Evolutionary conservation across 2,888 invertebrate species (phyloP).

Genomic region (Cephonodes hylas): DNA sequence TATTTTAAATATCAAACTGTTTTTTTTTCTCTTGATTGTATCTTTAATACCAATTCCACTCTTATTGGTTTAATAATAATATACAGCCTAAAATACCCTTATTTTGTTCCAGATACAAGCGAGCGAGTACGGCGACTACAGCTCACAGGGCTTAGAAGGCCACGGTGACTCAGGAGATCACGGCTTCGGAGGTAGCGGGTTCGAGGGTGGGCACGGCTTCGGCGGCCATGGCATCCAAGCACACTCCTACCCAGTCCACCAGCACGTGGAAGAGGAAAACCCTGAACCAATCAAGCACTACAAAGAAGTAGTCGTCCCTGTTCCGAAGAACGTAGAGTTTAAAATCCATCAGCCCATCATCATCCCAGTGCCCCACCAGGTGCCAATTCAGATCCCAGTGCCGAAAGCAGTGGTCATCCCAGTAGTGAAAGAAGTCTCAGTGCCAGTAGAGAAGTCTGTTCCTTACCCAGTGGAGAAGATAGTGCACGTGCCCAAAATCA

Average conservation of each 20-base stretch:
- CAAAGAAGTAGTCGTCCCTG: conserved; percentile 84
- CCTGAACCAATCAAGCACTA: conserved; percentile 85
- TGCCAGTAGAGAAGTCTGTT: conserved; percentile 87
- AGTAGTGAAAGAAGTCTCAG: conserved; percentile 84
- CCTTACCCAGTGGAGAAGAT: conserved; percentile 85
- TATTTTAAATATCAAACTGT: too few relatives aligned
- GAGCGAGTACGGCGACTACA: conserved; percentile 56
- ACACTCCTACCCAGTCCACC: conserved; percentile 81
- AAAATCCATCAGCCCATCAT: conserved; percentile 80
- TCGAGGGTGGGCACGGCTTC: conserved; percentile 18
- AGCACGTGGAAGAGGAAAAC: conserved; percentile 85
- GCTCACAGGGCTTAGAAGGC: conserved; percentile 42
- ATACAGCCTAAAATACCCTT: too few relatives aligned
- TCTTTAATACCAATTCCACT: too few relatives aligned
- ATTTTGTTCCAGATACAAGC: conserved; percentile 60
- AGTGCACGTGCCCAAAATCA: conserved; percentile 84
- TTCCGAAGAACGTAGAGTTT: conserved; percentile 83
- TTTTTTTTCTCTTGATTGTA: too few relatives aligned
- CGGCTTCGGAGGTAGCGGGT: conserved; percentile 34
- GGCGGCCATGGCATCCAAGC: conserved; percentile 49
- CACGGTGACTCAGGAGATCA: conserved; percentile 31
- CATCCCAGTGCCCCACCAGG: conserved; percentile 83
- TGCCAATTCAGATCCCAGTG: conserved; percentile 85
- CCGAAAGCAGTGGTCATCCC: conserved; percentile 86
- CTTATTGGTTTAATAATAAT: too few relatives aligned